A percentile compares a stretch with the other conserved stretches of the same genome.
Conservation (phyloP, 2,888 invertebrate species). For the Caenorhabditis panamensis region DNA sequence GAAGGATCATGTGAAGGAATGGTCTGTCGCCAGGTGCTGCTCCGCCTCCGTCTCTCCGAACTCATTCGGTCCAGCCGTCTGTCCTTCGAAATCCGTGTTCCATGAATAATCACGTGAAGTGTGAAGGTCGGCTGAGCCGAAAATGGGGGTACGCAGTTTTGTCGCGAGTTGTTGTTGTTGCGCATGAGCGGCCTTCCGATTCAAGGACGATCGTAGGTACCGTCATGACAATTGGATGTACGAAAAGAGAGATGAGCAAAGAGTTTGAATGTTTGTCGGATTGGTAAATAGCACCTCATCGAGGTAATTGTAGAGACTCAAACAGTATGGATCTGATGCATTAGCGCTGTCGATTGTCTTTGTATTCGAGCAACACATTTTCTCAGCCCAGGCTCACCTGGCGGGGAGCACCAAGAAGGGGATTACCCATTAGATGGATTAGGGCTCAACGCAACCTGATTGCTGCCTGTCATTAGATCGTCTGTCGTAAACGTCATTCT, state of each 20-base stretch:
- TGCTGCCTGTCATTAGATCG: not conserved
- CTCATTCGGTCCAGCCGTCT: not conserved
- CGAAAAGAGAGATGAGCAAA: slow-evolving; percentile 46
- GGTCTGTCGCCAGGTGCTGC: slow-evolving; percentile 38
- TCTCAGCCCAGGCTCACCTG: slow-evolving; percentile 1
- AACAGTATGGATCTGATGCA: too few species aligned
- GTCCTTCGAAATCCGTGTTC: slow-evolving; percentile 25
- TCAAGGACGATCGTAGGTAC: slow-evolving; percentile 43
- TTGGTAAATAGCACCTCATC: too few species aligned
- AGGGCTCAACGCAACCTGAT: not conserved
- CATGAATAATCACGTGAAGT: slow-evolving; percentile 46
- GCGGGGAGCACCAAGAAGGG: not conserved
- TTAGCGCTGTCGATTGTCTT: too few species aligned
- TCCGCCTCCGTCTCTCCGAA: not conserved
- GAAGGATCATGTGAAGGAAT: not conserved
- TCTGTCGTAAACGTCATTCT: not conserved
- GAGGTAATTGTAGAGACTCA: too few species aligned
- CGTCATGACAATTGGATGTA: slow-evolving; percentile 13
- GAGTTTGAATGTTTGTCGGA: slow-evolving; percentile 52
- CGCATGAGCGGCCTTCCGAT: slow-evolving; percentile 56
- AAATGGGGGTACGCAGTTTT: slow-evolving; percentile 47
- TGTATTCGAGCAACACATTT: too few species aligned
- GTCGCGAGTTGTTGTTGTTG: slow-evolving; percentile 56
- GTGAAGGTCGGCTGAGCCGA: slow-evolving; percentile 56
- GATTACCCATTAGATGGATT: not conserved